A percentile compares a stretch with the other conserved stretches of the same genome.
These are phyloP conservation scores for Drosophila athabasca DNA, from an alignment of 1,140 invertebrate genomes.

Conservation along the genomic window DNA sequence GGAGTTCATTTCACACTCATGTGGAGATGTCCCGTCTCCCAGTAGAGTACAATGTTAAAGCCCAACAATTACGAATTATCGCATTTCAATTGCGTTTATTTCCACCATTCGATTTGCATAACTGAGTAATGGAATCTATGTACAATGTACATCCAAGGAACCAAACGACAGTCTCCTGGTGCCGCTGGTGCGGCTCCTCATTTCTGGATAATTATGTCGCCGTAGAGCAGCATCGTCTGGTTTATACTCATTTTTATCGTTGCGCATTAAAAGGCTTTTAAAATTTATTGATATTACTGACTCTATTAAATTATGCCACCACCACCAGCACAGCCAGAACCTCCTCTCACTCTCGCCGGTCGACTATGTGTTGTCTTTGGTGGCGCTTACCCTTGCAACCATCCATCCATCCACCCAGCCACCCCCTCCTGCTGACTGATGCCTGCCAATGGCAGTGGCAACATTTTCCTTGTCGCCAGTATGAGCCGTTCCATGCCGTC, in stretches of 20 bases:
- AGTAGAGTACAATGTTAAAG: constrained; percentile 31
- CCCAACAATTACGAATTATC: constrained; percentile 20
- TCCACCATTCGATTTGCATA: constrained; percentile 38
- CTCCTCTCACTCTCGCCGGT: background rate
- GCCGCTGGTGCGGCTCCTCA: constrained; percentile 14
- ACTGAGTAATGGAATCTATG: constrained; percentile 13
- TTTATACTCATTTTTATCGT: constrained; percentile 70
- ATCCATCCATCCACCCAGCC: background rate
- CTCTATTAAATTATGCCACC: constrained; percentile 80
- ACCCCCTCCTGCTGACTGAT: constrained; percentile 59
- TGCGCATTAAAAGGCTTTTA: constrained; percentile 81
- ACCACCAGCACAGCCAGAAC: constrained; percentile 2
- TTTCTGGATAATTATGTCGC: constrained; percentile 70
- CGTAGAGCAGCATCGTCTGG: constrained; percentile 45
- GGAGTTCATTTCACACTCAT: constrained; percentile 52
- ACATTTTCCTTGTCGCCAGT: constrained; percentile 75
- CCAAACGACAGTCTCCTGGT: constrained; percentile 32
- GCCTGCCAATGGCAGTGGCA: constrained; percentile 51
- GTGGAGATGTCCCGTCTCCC: background rate
- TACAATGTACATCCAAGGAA: constrained; percentile 8
- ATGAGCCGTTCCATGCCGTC: constrained; percentile 55
- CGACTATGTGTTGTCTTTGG: constrained; percentile 41
- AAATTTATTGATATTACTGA: constrained; percentile 81
- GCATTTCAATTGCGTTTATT: constrained; percentile 47
- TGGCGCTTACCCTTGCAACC: background rate